Conservation (phyloP, 2,888 invertebrate species). For the Agonopterix alstromeriana region DNA sequence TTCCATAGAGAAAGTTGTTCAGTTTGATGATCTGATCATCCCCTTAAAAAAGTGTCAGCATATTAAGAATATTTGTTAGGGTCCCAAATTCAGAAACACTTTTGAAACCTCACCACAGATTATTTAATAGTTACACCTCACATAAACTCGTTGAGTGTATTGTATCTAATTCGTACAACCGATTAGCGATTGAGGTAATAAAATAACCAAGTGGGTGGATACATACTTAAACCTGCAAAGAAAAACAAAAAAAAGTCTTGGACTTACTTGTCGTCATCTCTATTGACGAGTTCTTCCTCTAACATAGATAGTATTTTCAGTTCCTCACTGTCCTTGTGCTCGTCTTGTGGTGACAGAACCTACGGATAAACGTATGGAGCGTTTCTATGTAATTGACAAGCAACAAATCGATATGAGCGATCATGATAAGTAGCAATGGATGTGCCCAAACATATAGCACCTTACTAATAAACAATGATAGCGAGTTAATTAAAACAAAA, state of each 20-base stretch:
- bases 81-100: no score
- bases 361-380: slow-evolving; percentile 62
- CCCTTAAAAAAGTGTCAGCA: no score
- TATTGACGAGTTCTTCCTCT: slow-evolving; percentile 88
- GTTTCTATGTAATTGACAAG: slow-evolving; percentile 58
- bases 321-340: slow-evolving; percentile 79
- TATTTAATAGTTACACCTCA: no score
- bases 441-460: slow-evolving; percentile 15
- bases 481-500: neutral
- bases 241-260: neutral
- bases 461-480: slow-evolving; percentile 16
- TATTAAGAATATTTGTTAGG: no score
- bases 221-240: no score
- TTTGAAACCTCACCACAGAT: no score
- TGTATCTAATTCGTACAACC: no score
- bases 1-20: no score
- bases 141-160: no score
- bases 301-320: slow-evolving; percentile 85
- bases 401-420: slow-evolving; percentile 44
- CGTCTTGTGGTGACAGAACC: slow-evolving; percentile 68
- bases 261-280: slow-evolving; percentile 89
- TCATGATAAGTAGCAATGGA: slow-evolving; percentile 17
- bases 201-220: no score
- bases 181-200: no score
- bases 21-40: no score